A percentile compares a stretch with the other conserved stretches of the same genome.
Evolutionary conservation across 2,113 vertebrate genomes (phyloP).

Genomic region (Willisornis vidua): DNA sequence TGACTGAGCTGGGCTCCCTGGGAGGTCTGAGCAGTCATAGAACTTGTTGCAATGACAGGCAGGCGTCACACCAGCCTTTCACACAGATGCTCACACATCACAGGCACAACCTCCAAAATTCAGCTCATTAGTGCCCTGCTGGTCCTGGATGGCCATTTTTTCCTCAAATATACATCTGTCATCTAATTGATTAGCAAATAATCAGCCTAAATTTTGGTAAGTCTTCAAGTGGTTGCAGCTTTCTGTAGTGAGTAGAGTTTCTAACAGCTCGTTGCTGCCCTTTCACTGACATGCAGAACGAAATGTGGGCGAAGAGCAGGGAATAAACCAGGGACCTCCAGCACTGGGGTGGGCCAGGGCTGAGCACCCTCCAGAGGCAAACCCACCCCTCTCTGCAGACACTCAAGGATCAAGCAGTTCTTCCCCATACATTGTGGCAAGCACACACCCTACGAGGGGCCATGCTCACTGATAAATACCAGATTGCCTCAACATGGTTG

Average conservation of each 20-base stretch:
- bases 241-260: background rate
- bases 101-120: background rate
- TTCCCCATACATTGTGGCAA: background rate
- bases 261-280: background rate
- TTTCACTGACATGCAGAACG: background rate
- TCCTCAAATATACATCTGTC: background rate
- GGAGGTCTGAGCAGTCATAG: background rate
- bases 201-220: background rate
- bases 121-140: background rate
- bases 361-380: background rate
- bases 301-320: background rate
- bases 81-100: background rate
- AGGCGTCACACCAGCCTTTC: background rate
- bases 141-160: background rate
- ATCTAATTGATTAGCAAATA: background rate
- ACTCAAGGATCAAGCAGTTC: background rate
- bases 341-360: background rate
- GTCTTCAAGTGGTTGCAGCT: background rate
- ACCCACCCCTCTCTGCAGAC: background rate
- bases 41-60: rapidly evolving
- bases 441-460: background rate
- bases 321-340: background rate
- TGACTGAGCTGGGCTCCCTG: background rate
- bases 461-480: constrained; percentile 48
- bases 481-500: constrained; percentile 37